These are phyloP conservation scores for Apteryx owenii DNA, from an alignment of 2,113 vertebrate species.

Conservation along the genomic window DNA sequence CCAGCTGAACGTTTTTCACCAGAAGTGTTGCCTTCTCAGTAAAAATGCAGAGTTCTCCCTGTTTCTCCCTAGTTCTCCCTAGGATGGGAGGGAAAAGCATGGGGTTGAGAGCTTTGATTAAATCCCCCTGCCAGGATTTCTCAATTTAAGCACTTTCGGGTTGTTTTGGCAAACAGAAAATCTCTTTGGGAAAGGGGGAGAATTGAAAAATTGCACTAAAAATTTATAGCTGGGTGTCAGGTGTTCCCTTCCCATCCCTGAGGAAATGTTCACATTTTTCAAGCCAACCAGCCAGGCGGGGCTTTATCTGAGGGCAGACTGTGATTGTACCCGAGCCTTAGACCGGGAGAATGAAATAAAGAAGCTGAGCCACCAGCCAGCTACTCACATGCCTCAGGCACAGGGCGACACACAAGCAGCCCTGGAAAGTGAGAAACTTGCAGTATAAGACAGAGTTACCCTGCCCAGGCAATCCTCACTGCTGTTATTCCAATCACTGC, in stretches of 20 bases:
- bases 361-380: not conserved
- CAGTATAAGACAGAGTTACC: not conserved
- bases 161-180: not conserved
- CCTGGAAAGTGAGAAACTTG: not conserved
- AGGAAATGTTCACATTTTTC: slow-evolving; percentile 1
- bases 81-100: not conserved
- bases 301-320: not conserved
- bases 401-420: not conserved
- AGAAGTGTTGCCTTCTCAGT: not conserved
- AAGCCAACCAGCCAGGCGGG: not conserved
- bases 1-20: not conserved
- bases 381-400: too few relatives aligned
- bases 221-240: not conserved
- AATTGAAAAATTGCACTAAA: slow-evolving; percentile 10
- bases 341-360: not conserved
- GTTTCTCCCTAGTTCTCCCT: not conserved
- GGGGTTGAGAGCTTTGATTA: not conserved
- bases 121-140: not conserved
- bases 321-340: not conserved
- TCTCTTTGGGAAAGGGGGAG: not conserved
- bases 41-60: not conserved
- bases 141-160: not conserved
- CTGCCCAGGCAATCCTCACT: too few relatives aligned
- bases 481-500: not conserved
- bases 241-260: not conserved